A percentile compares a stretch with the other conserved stretches of the same genome.
Evolutionary conservation across 2,888 invertebrate species (phyloP).

Genomic region (Mythimna loreyi): DNA sequence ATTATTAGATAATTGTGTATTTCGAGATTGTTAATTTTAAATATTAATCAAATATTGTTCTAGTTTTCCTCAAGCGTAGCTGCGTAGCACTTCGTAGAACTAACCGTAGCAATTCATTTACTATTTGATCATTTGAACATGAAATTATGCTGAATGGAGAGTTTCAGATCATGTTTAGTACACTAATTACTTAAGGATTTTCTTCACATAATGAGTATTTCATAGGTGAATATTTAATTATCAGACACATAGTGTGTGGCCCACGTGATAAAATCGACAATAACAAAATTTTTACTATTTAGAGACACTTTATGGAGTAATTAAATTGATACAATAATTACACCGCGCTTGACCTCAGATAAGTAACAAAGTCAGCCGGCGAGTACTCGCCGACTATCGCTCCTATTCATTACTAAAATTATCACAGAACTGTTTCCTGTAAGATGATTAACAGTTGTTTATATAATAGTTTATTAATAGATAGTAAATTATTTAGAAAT

Average conservation of each 20-base stretch:
- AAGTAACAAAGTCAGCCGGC: conserved; percentile 76
- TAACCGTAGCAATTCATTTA: neutral
- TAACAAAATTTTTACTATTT: conserved; percentile 62
- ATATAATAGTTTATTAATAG: conserved; percentile 72
- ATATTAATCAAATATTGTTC: neutral
- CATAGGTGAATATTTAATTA: conserved; percentile 44
- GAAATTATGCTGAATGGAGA: neutral
- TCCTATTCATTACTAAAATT: conserved; percentile 72
- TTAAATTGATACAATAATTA: conserved; percentile 74
- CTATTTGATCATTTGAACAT: neutral
- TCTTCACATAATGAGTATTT: neutral
- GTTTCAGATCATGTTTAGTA: neutral
- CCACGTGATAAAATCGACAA: conserved; percentile 56
- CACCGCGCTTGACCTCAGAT: conserved; percentile 73
- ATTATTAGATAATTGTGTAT: neutral
- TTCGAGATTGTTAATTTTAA: neutral
- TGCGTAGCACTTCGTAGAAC: neutral
- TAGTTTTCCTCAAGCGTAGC: conserved; percentile 1
- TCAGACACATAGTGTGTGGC: conserved; percentile 49
- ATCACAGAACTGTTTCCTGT: conserved; percentile 76
- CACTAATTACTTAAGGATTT: neutral
- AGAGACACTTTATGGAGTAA: conserved; percentile 69
- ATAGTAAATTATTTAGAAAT: conserved; percentile 55
- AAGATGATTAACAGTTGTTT: conserved; percentile 72
- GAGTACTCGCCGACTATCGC: conserved; percentile 58